Conservation (phyloP, 2,888 invertebrate genomes). For the Pristionchus maxplancki region DNA sequence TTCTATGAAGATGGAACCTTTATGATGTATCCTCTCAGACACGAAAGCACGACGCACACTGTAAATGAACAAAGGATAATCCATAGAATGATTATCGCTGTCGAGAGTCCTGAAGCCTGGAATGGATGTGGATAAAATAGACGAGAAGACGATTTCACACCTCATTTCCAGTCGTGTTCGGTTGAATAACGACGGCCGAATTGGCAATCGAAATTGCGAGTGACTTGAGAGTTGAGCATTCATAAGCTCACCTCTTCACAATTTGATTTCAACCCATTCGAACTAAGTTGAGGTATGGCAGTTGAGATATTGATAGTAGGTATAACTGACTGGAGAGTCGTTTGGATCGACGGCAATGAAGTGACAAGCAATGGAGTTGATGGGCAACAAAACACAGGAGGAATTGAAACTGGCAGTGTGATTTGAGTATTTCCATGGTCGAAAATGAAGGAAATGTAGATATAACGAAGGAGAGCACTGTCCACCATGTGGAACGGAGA, state of each 20-base stretch:
- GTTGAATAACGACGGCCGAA: background rate
- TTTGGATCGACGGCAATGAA: background rate
- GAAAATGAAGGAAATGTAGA: background rate
- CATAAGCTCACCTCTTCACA: background rate
- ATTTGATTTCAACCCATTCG: background rate
- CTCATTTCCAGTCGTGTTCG: background rate
- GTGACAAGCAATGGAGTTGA: background rate
- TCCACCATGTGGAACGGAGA: background rate
- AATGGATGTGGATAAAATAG: background rate
- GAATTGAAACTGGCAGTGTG: background rate
- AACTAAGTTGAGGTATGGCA: background rate
- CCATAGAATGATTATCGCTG: background rate
- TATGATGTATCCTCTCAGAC: background rate
- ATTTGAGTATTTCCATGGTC: background rate
- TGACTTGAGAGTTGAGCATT: too few relatives aligned
- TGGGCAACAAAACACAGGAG: background rate
- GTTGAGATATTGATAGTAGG: background rate
- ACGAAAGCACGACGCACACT: background rate
- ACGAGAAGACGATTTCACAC: background rate
- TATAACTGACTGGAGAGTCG: background rate
- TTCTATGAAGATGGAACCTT: background rate
- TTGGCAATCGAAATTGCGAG: background rate
- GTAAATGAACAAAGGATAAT: background rate
- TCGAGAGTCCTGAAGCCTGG: background rate
- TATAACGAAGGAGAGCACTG: background rate